Evolutionary conservation across 2,888 invertebrate genomes (phyloP), one percentile per base, ranked within the genome.

Genomic region (Temnothorax ravouxi): DNA sequence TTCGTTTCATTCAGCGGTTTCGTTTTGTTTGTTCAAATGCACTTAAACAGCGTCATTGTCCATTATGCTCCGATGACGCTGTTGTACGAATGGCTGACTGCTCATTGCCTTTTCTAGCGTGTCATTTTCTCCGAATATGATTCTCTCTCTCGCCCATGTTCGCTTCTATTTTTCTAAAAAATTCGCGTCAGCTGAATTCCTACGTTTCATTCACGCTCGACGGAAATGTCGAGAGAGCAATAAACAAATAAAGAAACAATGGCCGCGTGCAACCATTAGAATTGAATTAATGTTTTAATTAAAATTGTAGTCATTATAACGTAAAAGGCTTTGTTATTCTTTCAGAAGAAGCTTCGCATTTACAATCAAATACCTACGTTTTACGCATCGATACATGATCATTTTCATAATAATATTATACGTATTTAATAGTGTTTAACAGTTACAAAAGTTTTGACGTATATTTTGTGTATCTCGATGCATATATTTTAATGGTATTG

Each of bases 11-110:
- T 84, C 64, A 1, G 21, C 52, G 66, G 47, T 84, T 84, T 84
- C 81, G 86, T 87, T 86, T 85, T 86, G 85, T 86, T 88, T 83
- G 86, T 76, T 86, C 84, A 86, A 89, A 89, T 87, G 87, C 88
- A 83, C 87, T 89, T 84, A 86, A 90, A 87, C 88, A 84, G 86
- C 88, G 85, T 90, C 88, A 86, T 86, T 88, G 88, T 85, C 88
- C 87, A 88, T 90, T 91, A 91, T 87, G 89, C 85, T 88, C 88
- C 87, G 87, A 88, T 86, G 89, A 90, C 89, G 87, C 85, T 86
- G 86, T 86, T 88, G 88, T 83, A 52, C 62, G 88, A 84, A 88
- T 91, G 85, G 88, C 84, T 88, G 81, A 75, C 81, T 86, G 85
- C 83, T 86, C 83, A 59, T 59, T 67, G 47, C 56, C 61, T 76